Conservation (phyloP, 1,140 invertebrate species). For the Tribolium madens region DNA sequence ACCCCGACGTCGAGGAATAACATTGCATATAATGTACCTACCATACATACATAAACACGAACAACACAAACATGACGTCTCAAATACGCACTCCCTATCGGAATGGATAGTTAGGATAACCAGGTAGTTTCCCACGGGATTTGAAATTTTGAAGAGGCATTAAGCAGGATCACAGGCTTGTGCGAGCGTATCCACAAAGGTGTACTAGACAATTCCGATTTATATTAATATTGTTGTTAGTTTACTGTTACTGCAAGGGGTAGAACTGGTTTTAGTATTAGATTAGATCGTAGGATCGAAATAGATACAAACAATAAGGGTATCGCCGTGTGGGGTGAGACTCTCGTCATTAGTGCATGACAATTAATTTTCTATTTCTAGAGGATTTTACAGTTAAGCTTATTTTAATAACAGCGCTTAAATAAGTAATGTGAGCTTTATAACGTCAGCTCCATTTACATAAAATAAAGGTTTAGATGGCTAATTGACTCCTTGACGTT, state of each 20-base stretch:
- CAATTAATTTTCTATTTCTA: constrained; percentile 20
- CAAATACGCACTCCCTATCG: constrained; percentile 42
- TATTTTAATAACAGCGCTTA: constrained; percentile 15
- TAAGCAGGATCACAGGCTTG: constrained; percentile 43
- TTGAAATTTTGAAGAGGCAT: constrained; percentile 49
- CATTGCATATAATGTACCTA: neutral
- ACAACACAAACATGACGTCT: neutral
- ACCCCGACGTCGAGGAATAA: neutral
- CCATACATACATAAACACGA: constrained; percentile 19
- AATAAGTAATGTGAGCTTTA: constrained; percentile 37
- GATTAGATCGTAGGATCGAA: constrained; percentile 15
- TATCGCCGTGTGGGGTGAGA: neutral
- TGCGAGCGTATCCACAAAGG: constrained; percentile 35
- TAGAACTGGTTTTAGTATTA: constrained; percentile 24
- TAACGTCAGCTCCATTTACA: constrained; percentile 39
- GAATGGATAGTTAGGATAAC: constrained; percentile 49
- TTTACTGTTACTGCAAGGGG: constrained; percentile 39
- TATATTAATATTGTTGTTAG: constrained; percentile 51
- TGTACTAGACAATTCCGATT: constrained; percentile 47
- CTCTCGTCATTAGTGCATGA: neutral
- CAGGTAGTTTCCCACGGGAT: constrained; percentile 43
- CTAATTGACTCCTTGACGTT: constrained; percentile 40
- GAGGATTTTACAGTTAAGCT: constrained; percentile 23
- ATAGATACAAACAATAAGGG: constrained; percentile 20
- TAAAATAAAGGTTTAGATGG: constrained; percentile 46